Conservation (phyloP, 2,888 invertebrate species). For the Platycheirus albimanus region DNA sequence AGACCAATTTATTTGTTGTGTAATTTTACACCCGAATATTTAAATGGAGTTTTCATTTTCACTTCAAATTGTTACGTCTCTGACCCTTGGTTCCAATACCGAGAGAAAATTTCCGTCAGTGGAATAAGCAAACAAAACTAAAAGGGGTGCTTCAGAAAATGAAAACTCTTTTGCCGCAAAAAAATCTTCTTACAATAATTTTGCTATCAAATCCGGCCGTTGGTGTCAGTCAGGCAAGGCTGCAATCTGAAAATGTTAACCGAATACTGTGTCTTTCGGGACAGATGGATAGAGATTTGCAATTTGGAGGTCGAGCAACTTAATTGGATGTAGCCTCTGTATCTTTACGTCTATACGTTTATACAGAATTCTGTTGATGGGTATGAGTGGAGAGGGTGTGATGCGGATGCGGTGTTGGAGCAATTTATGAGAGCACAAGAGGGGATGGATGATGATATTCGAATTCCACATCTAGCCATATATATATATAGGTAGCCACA, state of each 20-base stretch:
- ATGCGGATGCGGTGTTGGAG: constrained; percentile 1
- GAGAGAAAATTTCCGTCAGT: too few relatives aligned
- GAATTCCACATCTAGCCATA: constrained; percentile 18
- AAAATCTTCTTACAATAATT: too few relatives aligned
- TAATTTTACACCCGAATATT: too few relatives aligned
- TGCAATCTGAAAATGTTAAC: constrained; percentile 66
- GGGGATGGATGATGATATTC: constrained; percentile 16
- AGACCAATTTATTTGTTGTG: too few relatives aligned
- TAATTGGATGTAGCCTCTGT: constrained; percentile 65
- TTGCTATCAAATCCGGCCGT: constrained; percentile 30
- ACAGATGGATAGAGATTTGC: constrained; percentile 72
- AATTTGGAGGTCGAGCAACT: constrained; percentile 73
- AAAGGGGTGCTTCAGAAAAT: too few relatives aligned
- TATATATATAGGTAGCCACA: too few relatives aligned
- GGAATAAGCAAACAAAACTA: too few relatives aligned
- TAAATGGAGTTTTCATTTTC: too few relatives aligned
- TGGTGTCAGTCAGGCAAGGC: constrained; percentile 32
- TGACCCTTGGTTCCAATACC: too few relatives aligned
- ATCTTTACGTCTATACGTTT: background rate
- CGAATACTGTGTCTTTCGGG: constrained; percentile 69
- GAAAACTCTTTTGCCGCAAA: too few relatives aligned
- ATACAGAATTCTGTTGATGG: constrained; percentile 1
- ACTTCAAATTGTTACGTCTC: too few relatives aligned
- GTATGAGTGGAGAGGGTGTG: background rate
- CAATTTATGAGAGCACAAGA: constrained; percentile 56